Evolutionary conservation across 2,797 vertebrate species (phyloP), one percentile per base, ranked within the genome.

Genomic region (Epinephelus malabaricus): DNA sequence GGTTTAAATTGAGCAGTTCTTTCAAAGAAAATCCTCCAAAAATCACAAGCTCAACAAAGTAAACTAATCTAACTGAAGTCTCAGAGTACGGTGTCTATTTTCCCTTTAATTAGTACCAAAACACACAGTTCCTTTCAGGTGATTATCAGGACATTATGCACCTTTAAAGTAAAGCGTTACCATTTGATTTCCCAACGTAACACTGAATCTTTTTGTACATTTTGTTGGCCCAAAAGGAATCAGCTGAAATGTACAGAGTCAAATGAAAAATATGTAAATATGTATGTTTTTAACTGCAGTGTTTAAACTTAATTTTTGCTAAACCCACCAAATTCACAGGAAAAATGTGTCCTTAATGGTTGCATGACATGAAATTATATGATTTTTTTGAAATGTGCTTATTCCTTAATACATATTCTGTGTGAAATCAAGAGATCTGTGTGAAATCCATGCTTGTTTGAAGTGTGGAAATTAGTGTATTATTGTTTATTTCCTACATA

Each of bases 401-500:
- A 21, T 45, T 50, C 19, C 2, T 53, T 27, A 27, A 21, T 5
- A 11, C 7, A 23, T 23, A 43, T 45, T 30, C 27, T 54, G 13
- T 53, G 34, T 3, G 47, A 21, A 27, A 21, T 46, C 25, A 21
- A 23, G 18, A 43, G 17, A 68, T 30, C 27, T 54, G 13, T 53
- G 34, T 4, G 47, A 21, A 27, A 21, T 46, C 25, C 0, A 2
- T 1, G 0, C 49, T 55, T 12, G 2, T 50, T 73, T 51, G 15
- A 53, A 34, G 34, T 18, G 27, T 17, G 2, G 15, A 46, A 2
- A 50, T 17, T 61, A 10, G 9, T 30, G 15, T 25, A 34, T 68
- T 19, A 23, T 27, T 67, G 40, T 58, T 65, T 2, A 19, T 79
- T 69, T 71, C 19, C 7, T 69, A 67, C 15, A 11, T 4, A 9